Evolutionary conservation across 2,113 vertebrate genomes (phyloP).

Genomic region (Labrus mixtus): DNA sequence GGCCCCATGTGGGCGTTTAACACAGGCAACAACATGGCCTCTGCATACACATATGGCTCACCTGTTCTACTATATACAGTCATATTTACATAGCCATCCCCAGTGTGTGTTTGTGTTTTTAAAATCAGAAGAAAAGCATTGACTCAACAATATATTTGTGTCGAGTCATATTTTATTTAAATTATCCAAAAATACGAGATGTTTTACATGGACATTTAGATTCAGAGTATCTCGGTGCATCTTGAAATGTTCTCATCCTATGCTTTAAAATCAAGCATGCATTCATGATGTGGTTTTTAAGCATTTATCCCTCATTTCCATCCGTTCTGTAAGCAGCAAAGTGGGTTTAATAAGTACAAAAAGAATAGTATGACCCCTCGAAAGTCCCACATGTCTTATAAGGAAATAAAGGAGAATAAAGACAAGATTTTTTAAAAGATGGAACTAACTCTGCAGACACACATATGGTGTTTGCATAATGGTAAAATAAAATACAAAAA

Average conservation of each 20-base stretch:
- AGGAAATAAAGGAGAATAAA: too few relatives aligned
- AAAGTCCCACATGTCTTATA: background rate
- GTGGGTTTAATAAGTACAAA: background rate
- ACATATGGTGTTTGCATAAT: too few relatives aligned
- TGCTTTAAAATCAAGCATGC: background rate
- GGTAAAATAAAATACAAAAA: too few relatives aligned
- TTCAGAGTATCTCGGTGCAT: background rate
- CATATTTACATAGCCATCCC: constrained; percentile 21
- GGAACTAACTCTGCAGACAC: too few relatives aligned
- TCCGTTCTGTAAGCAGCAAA: background rate
- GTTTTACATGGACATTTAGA: background rate
- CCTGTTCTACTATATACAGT: constrained; percentile 39
- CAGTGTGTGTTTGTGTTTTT: background rate
- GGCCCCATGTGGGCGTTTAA: constrained; percentile 54
- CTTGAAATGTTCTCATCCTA: background rate
- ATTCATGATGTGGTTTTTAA: background rate
- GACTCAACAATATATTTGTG: background rate
- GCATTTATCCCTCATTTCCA: background rate
- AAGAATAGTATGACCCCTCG: background rate
- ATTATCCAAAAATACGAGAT: background rate
- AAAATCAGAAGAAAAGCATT: background rate
- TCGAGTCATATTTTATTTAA: background rate
- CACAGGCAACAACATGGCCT: constrained; percentile 47
- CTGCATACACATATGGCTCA: constrained; percentile 39
- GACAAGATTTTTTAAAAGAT: too few relatives aligned